Evolutionary conservation across 2,888 invertebrate species (phyloP).

Genomic region (Spisula subtruncata): DNA sequence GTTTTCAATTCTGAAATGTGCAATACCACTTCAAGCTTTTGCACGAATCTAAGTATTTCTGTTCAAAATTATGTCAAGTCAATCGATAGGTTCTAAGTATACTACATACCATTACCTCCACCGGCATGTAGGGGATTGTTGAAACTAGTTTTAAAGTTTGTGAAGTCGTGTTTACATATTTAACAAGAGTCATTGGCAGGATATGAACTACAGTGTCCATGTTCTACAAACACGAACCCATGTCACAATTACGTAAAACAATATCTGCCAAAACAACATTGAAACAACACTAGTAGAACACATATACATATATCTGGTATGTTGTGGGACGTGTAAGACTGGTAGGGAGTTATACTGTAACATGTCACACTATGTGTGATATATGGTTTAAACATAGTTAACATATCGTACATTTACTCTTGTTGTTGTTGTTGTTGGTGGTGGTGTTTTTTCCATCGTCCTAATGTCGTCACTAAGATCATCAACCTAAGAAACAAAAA

Average conservation of each 20-base stretch:
- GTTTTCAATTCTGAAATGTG: no score
- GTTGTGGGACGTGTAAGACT: background rate
- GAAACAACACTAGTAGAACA: background rate
- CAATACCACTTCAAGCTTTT: no score
- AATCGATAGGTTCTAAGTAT: background rate
- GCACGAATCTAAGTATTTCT: background rate
- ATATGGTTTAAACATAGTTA: background rate
- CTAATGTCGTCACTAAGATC: background rate
- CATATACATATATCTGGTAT: background rate
- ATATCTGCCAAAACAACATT: background rate
- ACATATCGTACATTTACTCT: background rate
- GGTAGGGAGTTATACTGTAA: background rate
- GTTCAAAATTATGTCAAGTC: background rate
- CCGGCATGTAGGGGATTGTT: background rate
- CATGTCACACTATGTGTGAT: background rate
- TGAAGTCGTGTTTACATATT: background rate
- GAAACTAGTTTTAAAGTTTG: background rate
- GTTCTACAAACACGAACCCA: background rate
- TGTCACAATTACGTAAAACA: constrained; percentile 14
- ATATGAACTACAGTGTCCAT: background rate
- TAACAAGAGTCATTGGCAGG: background rate
- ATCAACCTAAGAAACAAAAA: constrained; percentile 37
- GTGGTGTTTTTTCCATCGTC: no score
- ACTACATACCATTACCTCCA: no score
- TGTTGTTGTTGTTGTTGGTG: no score